These are phyloP conservation scores for Caenorhabditis sinica DNA, from an alignment of 2,888 invertebrate genomes.

Conservation along the genomic window DNA sequence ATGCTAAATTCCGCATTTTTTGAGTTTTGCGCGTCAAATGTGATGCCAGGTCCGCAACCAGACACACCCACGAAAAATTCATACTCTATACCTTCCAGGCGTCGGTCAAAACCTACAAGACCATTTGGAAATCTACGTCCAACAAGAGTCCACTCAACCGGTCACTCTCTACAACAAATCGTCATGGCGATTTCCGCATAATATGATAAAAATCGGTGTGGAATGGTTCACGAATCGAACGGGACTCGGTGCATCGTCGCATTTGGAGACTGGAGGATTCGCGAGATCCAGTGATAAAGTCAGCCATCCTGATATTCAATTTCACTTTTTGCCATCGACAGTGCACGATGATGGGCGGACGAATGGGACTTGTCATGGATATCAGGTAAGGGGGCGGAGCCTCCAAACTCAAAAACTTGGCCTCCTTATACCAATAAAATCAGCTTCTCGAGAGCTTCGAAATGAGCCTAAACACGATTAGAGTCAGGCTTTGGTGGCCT, in stretches of 20 bases:
- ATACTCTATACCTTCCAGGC: conserved; percentile 85
- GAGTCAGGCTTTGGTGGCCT: no score
- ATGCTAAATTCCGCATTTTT: no score
- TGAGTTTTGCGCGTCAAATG: no score
- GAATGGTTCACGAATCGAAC: conserved; percentile 71
- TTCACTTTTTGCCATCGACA: conserved; percentile 86
- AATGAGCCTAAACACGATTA: no score
- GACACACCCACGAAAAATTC: not conserved
- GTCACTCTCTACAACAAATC: conserved; percentile 85
- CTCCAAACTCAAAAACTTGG: not conserved
- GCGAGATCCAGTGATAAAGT: conserved; percentile 83
- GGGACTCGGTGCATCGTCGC: conserved; percentile 85
- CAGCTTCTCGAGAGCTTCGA: no score
- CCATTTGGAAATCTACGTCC: conserved; percentile 77
- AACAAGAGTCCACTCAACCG: conserved; percentile 83
- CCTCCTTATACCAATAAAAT: no score
- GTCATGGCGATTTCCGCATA: conserved; percentile 86
- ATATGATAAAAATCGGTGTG: conserved; percentile 85
- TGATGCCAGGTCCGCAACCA: no score
- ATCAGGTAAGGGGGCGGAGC: conserved; percentile 83
- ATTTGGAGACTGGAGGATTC: conserved; percentile 86
- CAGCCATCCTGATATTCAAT: conserved; percentile 85
- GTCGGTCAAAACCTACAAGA: conserved; percentile 89
- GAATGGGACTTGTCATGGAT: conserved; percentile 85
- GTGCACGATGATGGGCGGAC: conserved; percentile 85